These are phyloP conservation scores for Siniperca undulata DNA, from an alignment of 2,797 vertebrate species.

Conservation along the genomic window DNA sequence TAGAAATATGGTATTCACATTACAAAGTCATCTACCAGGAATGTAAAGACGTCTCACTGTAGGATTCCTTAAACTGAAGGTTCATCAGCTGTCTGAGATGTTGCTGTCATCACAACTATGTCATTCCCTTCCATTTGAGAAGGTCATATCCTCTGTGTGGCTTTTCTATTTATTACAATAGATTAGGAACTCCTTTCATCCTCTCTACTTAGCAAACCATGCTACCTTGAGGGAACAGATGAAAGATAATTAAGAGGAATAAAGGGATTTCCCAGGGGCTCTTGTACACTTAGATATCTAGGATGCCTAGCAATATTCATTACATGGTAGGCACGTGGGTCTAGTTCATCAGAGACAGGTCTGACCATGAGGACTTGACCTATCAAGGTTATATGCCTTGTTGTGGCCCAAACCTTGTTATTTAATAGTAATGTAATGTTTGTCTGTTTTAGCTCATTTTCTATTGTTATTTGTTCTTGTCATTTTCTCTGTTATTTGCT, in stretches of 20 bases:
- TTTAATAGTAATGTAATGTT: background rate
- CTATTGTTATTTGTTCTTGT: background rate
- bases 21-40: background rate
- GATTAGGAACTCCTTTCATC: conserved; percentile 60
- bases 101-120: conserved; percentile 13
- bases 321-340: conserved; percentile 31
- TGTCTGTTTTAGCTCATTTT: background rate
- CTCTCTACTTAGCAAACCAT: conserved; percentile 18
- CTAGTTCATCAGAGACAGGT: conserved; percentile 5
- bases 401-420: background rate
- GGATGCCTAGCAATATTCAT: conserved; percentile 48
- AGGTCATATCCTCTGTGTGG: conserved; percentile 46
- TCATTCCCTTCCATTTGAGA: conserved; percentile 35
- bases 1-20: background rate
- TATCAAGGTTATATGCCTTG: background rate
- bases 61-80: background rate
- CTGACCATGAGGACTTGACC: conserved; percentile 11
- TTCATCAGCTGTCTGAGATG: conserved; percentile 33
- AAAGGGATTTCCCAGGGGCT: conserved; percentile 61
- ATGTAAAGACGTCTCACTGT: background rate
- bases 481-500: background rate
- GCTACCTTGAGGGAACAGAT: conserved; percentile 42
- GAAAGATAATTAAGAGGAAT: conserved; percentile 61
- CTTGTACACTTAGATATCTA: conserved; percentile 27
- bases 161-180: conserved; percentile 54